Evolutionary conservation across 2,888 invertebrate genomes (phyloP).

Genomic region (Minunthozetes semirufus): DNA sequence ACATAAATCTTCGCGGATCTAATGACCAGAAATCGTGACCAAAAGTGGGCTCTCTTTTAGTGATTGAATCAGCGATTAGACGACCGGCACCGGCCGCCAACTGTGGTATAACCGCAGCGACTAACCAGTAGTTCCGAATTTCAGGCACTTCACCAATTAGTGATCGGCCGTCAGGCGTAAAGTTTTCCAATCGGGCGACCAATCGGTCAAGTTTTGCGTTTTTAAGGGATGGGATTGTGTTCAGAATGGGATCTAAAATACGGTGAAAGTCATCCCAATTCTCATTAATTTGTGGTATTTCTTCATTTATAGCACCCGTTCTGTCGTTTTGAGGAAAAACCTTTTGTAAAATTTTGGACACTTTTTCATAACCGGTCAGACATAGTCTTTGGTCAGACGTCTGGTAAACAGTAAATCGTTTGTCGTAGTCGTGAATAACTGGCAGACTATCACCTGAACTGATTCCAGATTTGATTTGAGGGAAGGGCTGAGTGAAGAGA

Average conservation of each 20-base stretch:
- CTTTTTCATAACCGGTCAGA: conserved; percentile 31
- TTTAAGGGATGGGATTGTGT: conserved; percentile 70
- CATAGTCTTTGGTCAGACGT: background rate
- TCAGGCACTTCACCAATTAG: conserved; percentile 90
- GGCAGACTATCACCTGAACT: conserved; percentile 65
- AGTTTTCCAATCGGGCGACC: conserved; percentile 84
- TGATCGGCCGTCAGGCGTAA: conserved; percentile 94
- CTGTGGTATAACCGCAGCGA: conserved; percentile 89
- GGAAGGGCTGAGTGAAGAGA: conserved; percentile 68
- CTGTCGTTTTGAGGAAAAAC: background rate
- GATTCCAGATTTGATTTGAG: conserved; percentile 56
- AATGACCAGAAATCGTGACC: conserved; percentile 70
- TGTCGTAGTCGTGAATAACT: conserved; percentile 51
- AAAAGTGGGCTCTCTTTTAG: background rate
- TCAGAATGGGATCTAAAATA: conserved; percentile 72
- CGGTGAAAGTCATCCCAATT: conserved; percentile 87
- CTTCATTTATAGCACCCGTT: conserved; percentile 53
- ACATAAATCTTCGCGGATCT: conserved; percentile 80
- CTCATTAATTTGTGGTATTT: conserved; percentile 48
- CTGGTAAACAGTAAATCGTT: conserved; percentile 27
- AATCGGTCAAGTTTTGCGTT: conserved; percentile 69
- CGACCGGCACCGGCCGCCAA: conserved; percentile 92
- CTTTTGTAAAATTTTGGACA: conserved; percentile 30
- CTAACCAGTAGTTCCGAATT: conserved; percentile 80
- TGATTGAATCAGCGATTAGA: conserved; percentile 60